Evolutionary conservation across 2,797 vertebrate genomes (phyloP), one percentile per base, ranked within the genome.

Genomic region (Melanotaenia parkinsoni): DNA sequence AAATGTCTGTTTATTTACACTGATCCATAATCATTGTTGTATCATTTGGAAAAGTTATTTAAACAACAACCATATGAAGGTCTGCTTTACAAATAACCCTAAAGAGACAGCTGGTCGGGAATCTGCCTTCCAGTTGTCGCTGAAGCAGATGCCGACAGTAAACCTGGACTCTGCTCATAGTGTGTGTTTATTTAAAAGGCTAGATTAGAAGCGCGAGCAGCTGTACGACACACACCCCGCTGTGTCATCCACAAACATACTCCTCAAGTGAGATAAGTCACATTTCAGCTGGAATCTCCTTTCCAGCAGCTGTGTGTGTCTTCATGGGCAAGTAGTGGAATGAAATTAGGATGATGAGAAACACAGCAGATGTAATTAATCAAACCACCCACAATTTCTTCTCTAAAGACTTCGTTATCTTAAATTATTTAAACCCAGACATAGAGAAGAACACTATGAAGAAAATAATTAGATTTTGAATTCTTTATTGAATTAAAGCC

Each of bases 181-280:
- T 37, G 63, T 43, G 68, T 70, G 60, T 79, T 75, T 78, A 63
- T 80, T 83, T 70, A 38, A 75, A 78, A 76, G 54, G 70, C 32
- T 14, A 63, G 70, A 72, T 59, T 71, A 76, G 74, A 53, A 58
- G 43, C 56, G 14, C 22, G 71, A 79, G 78, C 89, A 89, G 83
- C 86, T 88, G 85, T 69, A 54, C 0, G 12, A 73, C 67, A 60
- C 81, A 78, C 83, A 65, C 83, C 63, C 82, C 40, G 2, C 73
- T 69, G 67, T 64, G 76, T 86, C 54, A 78, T 62, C 51, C 67
- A 58, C 57, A 62, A 51, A 61, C 20, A 68, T n/a, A 9, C 59
- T 45, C 71, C 73, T 77, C 79, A 77, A 67, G 61, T 79, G 0
- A 33, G 72, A 90, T 87, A 82, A 89, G 74, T 88, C 80, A 86